Base-by-base conservation (phyloP, 2,888 invertebrate genomes). In the Acanthosoma haemorrhoidale region DNA sequence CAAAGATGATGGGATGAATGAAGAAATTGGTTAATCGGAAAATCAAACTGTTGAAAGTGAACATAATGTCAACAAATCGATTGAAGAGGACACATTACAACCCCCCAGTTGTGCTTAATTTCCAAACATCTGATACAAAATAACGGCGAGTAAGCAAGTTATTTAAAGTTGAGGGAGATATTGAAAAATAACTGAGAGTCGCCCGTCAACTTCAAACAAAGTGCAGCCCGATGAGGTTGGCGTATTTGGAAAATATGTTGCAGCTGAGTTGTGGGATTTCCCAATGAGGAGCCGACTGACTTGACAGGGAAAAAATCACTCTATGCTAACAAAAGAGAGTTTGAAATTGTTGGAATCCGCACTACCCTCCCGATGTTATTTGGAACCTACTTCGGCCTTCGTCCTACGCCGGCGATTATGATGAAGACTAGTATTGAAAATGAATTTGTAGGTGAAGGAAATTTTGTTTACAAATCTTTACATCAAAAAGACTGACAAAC, bases 271-370 rank as follows among this genome's bases (percentile, higher is more conserved):
- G 57, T 16, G 25, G 18, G 57, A 57, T 13, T 18, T 57, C 13
- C 57, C 57, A 3, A 21, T 16, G 57, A 57, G 8, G 18, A 57
- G 18, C 25, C 57, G 16, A 57, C 57, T 57, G 3, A 16, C 57
- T 57, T 57, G 57, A n/a, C 57, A 57, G 18, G 57, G 18, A 13
- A 57, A 57, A 57, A 57, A 16, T 57, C 57, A 57, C 3, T 57
- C 57, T 8, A 57, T 57, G 57, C 57, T 57, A 57, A 57, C 18
- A 18, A 57, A 57, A 57, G 18, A 57, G 57, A 57, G 57, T 13
- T 57, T 57, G 57, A 25, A 18, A 57, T 18, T 57, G 57, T 57
- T 57, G 57, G 9, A 18, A 18, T 57, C 57, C 13, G 15, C 57
- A 57, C n/a, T n/a, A n/a, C 5, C 6, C 5, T 18, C 18, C n/a